Evolutionary conservation across 2,113 vertebrate species (phyloP).

Genomic region (Cephalopterus ornatus): DNA sequence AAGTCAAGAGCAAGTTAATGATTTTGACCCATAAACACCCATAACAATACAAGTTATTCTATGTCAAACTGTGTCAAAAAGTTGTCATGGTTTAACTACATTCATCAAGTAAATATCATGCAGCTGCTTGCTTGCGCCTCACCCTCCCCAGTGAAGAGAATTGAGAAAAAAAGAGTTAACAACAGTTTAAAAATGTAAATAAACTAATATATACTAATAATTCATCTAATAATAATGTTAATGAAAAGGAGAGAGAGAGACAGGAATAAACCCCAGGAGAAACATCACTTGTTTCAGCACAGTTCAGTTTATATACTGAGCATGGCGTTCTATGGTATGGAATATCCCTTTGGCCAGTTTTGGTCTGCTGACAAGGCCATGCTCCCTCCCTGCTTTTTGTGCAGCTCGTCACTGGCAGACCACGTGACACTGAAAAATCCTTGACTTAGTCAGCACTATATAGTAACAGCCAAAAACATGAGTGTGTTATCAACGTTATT

Average conservation of each 20-base stretch:
- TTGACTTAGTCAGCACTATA: not conserved
- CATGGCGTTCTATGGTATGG: rapidly evolving
- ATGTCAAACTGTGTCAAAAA: not conserved
- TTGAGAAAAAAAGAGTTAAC: not conserved
- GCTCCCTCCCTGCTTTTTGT: not conserved
- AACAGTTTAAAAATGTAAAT: not conserved
- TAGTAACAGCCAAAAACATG: not conserved
- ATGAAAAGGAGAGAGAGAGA: not conserved
- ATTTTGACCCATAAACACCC: not conserved
- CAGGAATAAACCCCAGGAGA: not conserved
- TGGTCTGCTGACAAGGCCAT: not conserved
- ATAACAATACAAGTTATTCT: not conserved
- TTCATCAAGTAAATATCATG: not conserved
- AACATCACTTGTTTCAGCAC: not conserved
- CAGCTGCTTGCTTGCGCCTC: not conserved
- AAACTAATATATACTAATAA: not conserved
- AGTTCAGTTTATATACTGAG: not conserved
- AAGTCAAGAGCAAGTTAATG: not conserved
- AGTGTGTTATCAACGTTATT: not conserved
- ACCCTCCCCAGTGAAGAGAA: not conserved
- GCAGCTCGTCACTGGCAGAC: not conserved
- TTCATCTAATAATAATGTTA: not conserved
- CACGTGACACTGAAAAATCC: not conserved
- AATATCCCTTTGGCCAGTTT: not conserved
- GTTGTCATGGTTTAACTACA: not conserved